A percentile compares a stretch with the other conserved stretches of the same genome.
Evolutionary conservation across 92 coral and sea anemone species (phyloP).

Genomic region (Palythoa caribaeorum): DNA sequence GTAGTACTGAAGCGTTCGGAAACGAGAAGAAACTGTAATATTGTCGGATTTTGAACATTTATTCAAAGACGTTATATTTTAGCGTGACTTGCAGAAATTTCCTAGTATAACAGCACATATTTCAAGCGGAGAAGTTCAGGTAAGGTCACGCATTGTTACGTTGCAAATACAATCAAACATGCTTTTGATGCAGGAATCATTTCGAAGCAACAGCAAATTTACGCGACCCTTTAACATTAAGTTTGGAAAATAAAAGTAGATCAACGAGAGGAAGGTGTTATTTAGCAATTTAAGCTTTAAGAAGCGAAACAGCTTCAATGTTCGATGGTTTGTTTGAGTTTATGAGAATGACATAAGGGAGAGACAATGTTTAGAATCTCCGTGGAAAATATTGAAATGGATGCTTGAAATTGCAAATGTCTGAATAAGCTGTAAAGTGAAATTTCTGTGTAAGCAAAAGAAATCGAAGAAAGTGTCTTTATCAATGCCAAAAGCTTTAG

Average conservation of each 20-base stretch:
- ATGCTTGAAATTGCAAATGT: neutral
- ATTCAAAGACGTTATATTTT: neutral
- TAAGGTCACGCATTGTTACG: slow-evolving; percentile 49
- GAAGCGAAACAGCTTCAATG: neutral
- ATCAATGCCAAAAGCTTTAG: neutral
- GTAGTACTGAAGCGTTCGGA: neutral
- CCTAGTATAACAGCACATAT: neutral
- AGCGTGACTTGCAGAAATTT: neutral
- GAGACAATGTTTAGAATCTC: slow-evolving; percentile 16
- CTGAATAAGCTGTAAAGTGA: neutral
- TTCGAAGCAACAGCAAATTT: slow-evolving; percentile 37
- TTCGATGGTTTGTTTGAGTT: neutral
- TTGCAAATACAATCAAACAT: slow-evolving; percentile 45
- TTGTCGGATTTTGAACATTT: neutral
- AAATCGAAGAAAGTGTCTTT: neutral
- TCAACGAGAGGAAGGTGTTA: neutral
- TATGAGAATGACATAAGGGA: slow-evolving; percentile 23
- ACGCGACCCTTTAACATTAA: neutral
- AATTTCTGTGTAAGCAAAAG: neutral
- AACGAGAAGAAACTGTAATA: neutral
- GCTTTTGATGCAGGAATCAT: slow-evolving; percentile 26
- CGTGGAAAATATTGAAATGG: neutral
- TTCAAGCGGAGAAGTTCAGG: slow-evolving; percentile 4
- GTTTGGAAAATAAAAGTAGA: neutral
- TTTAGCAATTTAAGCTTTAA: neutral